Conservation (phyloP, 2,113 vertebrate genomes). For the Sinocyclocheilus maitianheensis region DNA sequence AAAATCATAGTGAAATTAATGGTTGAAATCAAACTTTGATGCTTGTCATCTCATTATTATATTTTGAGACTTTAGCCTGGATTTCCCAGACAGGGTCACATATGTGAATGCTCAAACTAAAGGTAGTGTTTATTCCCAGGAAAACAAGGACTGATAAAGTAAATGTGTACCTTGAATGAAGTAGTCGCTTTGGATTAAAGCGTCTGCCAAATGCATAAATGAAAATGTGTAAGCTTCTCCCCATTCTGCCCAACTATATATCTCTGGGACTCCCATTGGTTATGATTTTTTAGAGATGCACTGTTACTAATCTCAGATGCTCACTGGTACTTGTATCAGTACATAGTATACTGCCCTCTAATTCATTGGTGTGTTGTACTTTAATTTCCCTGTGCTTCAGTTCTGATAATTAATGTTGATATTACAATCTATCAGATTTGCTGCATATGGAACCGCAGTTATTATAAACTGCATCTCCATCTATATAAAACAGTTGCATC, state of each 20-base stretch:
- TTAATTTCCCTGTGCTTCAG: slow-evolving; percentile 7
- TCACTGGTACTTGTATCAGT: neutral
- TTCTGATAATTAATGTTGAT: slow-evolving; percentile 36
- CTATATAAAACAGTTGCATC: neutral
- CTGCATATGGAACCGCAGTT: neutral
- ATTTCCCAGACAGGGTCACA: too few relatives aligned
- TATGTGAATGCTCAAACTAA: neutral
- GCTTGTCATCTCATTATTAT: too few relatives aligned
- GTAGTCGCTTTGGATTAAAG: neutral
- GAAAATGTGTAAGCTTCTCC: neutral
- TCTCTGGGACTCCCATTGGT: neutral
- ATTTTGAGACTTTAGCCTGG: too few relatives aligned
- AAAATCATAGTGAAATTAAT: too few relatives aligned
- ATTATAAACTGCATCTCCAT: neutral
- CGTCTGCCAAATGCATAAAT: neutral
- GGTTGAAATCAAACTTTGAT: too few relatives aligned
- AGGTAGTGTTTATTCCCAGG: neutral
- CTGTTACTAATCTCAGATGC: neutral
- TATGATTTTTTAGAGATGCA: neutral
- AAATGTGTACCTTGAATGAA: neutral
- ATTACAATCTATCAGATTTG: slow-evolving; percentile 24
- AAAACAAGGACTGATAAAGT: neutral
- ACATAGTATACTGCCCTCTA: slow-evolving; percentile 6
- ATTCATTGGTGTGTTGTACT: slow-evolving; percentile 21
- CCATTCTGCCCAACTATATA: neutral